These are phyloP conservation scores for Leptopilina boulardi DNA, from an alignment of 1,140 invertebrate species.

Conservation along the genomic window DNA sequence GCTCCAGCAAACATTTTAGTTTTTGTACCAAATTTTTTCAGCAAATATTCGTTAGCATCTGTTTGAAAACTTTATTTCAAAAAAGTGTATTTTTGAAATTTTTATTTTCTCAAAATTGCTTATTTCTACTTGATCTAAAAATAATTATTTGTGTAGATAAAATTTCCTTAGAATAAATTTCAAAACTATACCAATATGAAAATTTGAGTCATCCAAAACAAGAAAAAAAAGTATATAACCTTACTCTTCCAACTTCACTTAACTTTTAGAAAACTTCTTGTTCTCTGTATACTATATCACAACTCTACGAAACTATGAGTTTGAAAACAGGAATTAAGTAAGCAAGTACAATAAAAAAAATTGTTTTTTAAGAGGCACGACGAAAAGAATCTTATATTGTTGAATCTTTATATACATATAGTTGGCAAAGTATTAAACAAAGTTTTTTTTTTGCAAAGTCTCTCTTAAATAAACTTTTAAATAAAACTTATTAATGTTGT, in stretches of 20 bases:
- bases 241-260: not conserved
- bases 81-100: too few species aligned
- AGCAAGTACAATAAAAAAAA: not conserved
- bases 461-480: too few species aligned
- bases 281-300: not conserved
- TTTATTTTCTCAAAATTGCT: too few species aligned
- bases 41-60: too few species aligned
- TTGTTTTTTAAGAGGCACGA: not conserved
- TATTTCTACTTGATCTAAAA: too few species aligned
- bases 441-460: not conserved
- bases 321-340: not conserved
- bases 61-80: too few species aligned
- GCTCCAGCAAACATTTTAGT: too few species aligned
- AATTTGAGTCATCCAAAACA: not conserved
- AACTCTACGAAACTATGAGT: slow-evolving; percentile 12
- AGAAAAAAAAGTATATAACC: not conserved
- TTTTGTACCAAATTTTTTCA: too few species aligned
- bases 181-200: not conserved
- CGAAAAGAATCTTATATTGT: not conserved
- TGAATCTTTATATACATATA: not conserved
- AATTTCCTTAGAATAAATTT: not conserved
- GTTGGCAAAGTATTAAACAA: slow-evolving; percentile 3
- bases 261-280: not conserved
- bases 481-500: too few species aligned
- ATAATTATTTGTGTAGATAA: too few species aligned